Conservation (phyloP, 1,140 invertebrate genomes). For the Pissodes strobi region DNA sequence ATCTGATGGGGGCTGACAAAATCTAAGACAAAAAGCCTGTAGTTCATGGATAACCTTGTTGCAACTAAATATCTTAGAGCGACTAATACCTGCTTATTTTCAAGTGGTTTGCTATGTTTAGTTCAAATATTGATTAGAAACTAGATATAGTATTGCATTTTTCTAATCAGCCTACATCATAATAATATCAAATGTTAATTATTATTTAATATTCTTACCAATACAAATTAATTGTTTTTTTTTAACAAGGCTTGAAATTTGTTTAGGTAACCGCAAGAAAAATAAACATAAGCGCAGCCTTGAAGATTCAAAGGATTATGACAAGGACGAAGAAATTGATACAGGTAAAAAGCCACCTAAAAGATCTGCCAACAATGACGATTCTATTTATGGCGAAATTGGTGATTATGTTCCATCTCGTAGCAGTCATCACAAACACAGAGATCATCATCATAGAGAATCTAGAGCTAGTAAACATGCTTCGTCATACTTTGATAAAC, state of each 20-base stretch:
- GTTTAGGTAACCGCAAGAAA: slow-evolving; percentile 61
- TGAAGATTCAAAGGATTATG: slow-evolving; percentile 40
- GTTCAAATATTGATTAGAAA: too few relatives aligned
- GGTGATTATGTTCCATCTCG: slow-evolving; percentile 83
- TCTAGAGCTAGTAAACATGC: slow-evolving; percentile 40
- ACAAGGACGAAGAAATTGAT: slow-evolving; percentile 36
- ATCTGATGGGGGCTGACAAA: too few relatives aligned
- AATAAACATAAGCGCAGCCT: slow-evolving; percentile 77
- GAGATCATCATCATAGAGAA: slow-evolving; percentile 43
- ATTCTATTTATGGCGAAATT: slow-evolving; percentile 92
- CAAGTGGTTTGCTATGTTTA: too few relatives aligned
- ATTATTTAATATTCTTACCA: too few relatives aligned
- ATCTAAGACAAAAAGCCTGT: too few relatives aligned
- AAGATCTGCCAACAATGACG: slow-evolving; percentile 51
- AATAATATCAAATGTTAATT: too few relatives aligned
- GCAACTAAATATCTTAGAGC: too few relatives aligned
- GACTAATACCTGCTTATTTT: too few relatives aligned
- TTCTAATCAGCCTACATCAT: neutral
- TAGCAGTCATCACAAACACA: slow-evolving; percentile 32
- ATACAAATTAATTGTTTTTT: too few relatives aligned
- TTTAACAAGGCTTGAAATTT: too few relatives aligned
- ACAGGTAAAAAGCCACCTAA: slow-evolving; percentile 37
- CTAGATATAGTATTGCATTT: too few relatives aligned
- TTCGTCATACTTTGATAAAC: slow-evolving; percentile 63
- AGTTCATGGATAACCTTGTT: too few relatives aligned